Conservation (phyloP, 1,140 invertebrate species). For the Pogonus chalceus region DNA sequence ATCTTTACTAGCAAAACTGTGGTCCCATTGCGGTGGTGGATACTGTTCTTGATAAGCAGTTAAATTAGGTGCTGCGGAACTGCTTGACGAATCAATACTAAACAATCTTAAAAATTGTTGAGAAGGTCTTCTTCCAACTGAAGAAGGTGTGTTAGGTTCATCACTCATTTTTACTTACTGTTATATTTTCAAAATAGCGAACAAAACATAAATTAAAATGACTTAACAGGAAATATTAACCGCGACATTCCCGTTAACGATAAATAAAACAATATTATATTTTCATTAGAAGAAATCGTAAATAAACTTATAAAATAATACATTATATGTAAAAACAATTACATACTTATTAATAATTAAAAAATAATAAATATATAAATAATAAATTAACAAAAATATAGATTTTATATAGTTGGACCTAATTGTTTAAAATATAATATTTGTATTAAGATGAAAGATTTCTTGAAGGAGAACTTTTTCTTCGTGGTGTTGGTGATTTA, state of each 20-base stretch:
- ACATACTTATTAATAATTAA: background rate
- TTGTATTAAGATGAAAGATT: too few relatives aligned
- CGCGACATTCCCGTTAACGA: background rate
- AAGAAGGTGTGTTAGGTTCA: background rate
- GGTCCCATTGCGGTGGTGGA: conserved; percentile 7
- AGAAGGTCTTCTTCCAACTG: background rate
- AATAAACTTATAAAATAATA: too few relatives aligned
- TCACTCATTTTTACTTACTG: background rate
- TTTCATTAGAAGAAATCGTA: too few relatives aligned
- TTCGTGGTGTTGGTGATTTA: too few relatives aligned
- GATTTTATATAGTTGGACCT: too few relatives aligned
- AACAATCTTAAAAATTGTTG: conserved; percentile 16
- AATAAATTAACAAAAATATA: background rate
- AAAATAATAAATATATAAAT: background rate
- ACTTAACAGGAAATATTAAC: background rate
- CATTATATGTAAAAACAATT: too few relatives aligned
- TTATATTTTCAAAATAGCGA: too few relatives aligned
- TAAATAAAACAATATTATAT: too few relatives aligned
- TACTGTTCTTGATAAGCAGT: conserved; percentile 2
- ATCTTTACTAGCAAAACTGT: conserved; percentile 15
- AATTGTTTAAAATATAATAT: too few relatives aligned
- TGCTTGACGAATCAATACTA: conserved; percentile 16
- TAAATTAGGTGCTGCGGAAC: background rate
- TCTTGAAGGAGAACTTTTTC: too few relatives aligned
- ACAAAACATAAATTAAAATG: background rate